Base-by-base conservation (phyloP, 2,888 invertebrate genomes). In the Xestia xanthographa region DNA sequence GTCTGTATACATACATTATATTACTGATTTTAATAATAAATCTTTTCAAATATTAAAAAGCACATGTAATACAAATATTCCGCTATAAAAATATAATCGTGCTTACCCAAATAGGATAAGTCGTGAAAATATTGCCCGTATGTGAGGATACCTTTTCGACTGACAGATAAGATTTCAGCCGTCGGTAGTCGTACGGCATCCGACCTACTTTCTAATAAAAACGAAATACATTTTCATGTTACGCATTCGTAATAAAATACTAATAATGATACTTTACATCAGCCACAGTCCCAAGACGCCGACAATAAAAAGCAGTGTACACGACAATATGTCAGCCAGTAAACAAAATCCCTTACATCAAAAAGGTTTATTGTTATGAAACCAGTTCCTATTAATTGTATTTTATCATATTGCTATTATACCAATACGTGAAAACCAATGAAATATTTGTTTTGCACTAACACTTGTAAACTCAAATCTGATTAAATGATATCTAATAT, bases 191-290 rank as follows among this genome's bases (percentile, higher is more conserved):
- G 71, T 80, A 78, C 78, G 74, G 76, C 66, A 80, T 77, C 77
- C 81, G 81, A 83, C 81, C 86, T 85, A 86, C 78, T 83, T 85
- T 87, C 75, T 72, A 70, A 80, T 81, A 83, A 79, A 79, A 81
- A 82, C 72, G 80, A 82, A 88, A 83, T 83, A 84, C 79, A 77
- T 81, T 80, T 83, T 83, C 78, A 80, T 86, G 82, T 76, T 78
- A 62, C 74, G 79, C 63, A 78, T 82, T 80, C 75, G 80, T 70
- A 85, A 87, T 86, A 84, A 88, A 88, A 87, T 80, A 87, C 83
- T 83, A 86, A 86, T 87, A 87, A 87, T 84, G 85, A 80, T 84
- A 80, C 82, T 87, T 81, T 82, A 87, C 75, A 83, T 88, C 86
- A 87, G 85, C 82, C 72, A 81, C 83, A 83, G 79, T 79, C 80